These are phyloP conservation scores for Premnoplex brunnescens DNA, from an alignment of 2,797 vertebrate species.

Conservation along the genomic window DNA sequence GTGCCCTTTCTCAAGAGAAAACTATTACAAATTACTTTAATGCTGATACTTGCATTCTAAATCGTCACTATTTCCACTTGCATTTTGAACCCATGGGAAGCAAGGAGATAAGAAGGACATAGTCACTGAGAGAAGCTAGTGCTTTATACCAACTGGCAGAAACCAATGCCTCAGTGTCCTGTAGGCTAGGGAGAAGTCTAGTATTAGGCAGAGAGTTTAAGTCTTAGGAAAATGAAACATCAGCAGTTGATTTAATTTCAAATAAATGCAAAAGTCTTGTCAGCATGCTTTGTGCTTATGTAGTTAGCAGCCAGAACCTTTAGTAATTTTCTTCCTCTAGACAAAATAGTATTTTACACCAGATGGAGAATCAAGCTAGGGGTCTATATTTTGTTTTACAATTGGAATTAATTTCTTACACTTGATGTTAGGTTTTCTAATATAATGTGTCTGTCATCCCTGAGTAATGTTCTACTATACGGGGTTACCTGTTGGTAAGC, in stretches of 20 bases:
- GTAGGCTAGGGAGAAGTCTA: not conserved
- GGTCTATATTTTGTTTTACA: not conserved
- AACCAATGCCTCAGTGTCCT: not conserved
- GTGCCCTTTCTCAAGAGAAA: not conserved
- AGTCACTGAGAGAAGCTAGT: not conserved
- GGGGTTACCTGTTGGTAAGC: not conserved
- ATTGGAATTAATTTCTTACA: not conserved
- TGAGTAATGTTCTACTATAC: not conserved
- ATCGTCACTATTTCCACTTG: not conserved
- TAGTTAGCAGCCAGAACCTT: not conserved
- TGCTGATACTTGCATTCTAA: not conserved
- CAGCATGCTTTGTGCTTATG: not conserved
- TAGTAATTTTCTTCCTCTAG: not conserved
- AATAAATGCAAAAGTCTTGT: not conserved
- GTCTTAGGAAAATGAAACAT: not conserved
- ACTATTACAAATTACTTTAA: not conserved
- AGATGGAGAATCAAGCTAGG: not conserved
- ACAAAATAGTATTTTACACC: not conserved
- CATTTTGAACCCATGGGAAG: not conserved
- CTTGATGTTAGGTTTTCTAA: not conserved
- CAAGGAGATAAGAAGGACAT: not conserved
- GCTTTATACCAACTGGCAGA: not conserved
- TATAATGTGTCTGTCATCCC: not conserved
- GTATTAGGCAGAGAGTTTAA: not conserved
- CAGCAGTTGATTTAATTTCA: not conserved